Base-by-base conservation (phyloP, 2,113 vertebrate genomes). In the Rhineura floridana region DNA sequence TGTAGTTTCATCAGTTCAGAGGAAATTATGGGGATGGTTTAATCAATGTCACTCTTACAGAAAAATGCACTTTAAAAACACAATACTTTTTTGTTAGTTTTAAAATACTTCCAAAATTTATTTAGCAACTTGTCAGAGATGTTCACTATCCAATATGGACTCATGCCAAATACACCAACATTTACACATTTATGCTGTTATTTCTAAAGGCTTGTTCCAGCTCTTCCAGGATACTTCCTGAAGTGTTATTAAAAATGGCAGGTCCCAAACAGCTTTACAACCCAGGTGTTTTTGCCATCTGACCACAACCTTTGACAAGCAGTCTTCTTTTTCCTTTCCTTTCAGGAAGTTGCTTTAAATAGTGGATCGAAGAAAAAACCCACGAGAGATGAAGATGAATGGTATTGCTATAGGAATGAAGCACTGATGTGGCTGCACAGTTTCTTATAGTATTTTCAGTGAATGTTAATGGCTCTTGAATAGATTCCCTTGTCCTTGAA, bases 331-430 rank as follows among this genome's bases (percentile, higher is more conserved):
- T 90, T 95, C n/a, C n/a, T 95, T 93, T 93, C 59, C 48, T 93
- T 94, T 84, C 92, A 97, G 97, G 95, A 96, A 96, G 91, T 94
- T 96, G 87, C 94, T 96, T 90, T 97, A 95, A 96, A 86, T 15
- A 81, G 85, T 89, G 89, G 92, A 93, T 90, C 42, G 28, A 81
- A 81, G 87, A 91, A 87, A 94, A 95, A 46, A 73, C 2, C 88
- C 13, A 1, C 83, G 93, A 91, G 94, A 96, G 90, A 95, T 80
- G 93, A 92, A 92, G 19, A 85, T 90, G 80, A 70, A 75, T 88
- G 87, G 86, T 93, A 81, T 88, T 94, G 88, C 86, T 84, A 88
- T 46, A 93, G 77, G 69, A 81, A 55, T 28, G 50, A 78, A 89
- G 84, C 88, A 88, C 91, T 82, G 59, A 88, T 79, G 83, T 92